Conservation (phyloP, 2,113 vertebrate species). For the Oreochromis aureus region DNA sequence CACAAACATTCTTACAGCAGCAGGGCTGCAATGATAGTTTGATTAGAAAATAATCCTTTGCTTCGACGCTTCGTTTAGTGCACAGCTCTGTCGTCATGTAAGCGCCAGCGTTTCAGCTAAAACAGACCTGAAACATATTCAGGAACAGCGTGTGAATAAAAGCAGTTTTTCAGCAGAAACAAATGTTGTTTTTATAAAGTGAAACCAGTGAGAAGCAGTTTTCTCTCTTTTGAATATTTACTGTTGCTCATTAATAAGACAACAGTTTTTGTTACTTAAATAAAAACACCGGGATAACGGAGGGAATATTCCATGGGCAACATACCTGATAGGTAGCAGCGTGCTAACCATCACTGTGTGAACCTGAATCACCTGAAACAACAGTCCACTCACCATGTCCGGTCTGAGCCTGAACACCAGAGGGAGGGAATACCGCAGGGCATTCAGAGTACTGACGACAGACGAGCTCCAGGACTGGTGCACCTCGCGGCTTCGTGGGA, state of each 20-base stretch:
- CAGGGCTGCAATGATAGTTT: background rate
- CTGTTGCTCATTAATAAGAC: background rate
- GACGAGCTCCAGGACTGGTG: slow-evolving; percentile 86
- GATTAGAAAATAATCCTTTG: background rate
- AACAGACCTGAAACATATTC: background rate
- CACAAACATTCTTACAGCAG: background rate
- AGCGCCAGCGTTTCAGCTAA: background rate
- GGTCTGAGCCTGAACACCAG: slow-evolving; percentile 81
- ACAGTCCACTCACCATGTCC: slow-evolving; percentile 85
- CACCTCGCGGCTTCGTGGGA: slow-evolving; percentile 92
- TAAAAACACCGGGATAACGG: fast-evolving
- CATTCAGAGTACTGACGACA: slow-evolving; percentile 74
- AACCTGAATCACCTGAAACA: too few species aligned
- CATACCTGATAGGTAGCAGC: fast-evolving
- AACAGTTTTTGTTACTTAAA: fast-evolving
- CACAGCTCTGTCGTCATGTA: background rate
- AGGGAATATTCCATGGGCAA: fast-evolving
- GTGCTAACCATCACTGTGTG: background rate
- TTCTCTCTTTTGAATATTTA: background rate
- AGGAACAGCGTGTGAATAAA: background rate
- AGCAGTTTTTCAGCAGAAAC: background rate
- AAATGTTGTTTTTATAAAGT: background rate
- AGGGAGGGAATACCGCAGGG: slow-evolving; percentile 77
- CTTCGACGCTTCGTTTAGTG: background rate
- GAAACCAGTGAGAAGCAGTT: background rate